phyloP scores from a whole-genome alignment of 1,140 invertebrate genomes.

The Listronotus oregonensis region DNA sequence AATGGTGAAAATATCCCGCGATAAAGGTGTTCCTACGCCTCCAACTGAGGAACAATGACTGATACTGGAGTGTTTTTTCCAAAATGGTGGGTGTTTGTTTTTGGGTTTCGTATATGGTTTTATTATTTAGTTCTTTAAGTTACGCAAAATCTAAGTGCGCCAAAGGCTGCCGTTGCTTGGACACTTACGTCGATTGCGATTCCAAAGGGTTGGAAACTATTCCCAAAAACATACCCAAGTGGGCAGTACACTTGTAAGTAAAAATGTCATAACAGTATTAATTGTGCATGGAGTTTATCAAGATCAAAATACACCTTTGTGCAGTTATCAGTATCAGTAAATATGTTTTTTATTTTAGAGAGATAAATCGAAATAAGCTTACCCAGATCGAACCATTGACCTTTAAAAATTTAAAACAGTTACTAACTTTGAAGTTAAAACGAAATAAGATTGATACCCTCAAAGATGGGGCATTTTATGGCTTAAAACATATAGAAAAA shows the following conservation, averaged over 20 bases:
- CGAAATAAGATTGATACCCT: constrained; percentile 78
- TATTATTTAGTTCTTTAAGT: constrained; percentile 42
- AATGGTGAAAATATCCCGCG: constrained; percentile 6
- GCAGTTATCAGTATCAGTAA: too few relatives aligned
- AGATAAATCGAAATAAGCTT: constrained; percentile 82
- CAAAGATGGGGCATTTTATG: constrained; percentile 86
- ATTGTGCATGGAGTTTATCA: too few relatives aligned
- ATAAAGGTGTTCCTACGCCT: constrained; percentile 25
- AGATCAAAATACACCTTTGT: too few relatives aligned
- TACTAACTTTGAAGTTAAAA: constrained; percentile 76
- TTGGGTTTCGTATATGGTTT: constrained; percentile 49
- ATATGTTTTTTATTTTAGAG: constrained; percentile 68
- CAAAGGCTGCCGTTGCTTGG: constrained; percentile 63
- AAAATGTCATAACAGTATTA: constrained; percentile 7
- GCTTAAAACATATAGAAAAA: constrained; percentile 72
- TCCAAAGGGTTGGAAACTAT: constrained; percentile 63
- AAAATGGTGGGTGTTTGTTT: constrained; percentile 56
- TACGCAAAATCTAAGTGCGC: constrained; percentile 60
- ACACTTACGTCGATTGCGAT: constrained; percentile 64
- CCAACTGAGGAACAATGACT: constrained; percentile 47
- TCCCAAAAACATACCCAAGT: constrained; percentile 63
- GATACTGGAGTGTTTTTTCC: constrained; percentile 48
- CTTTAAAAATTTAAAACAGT: constrained; percentile 74
- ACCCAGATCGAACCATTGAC: constrained; percentile 76
- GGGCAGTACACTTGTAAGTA: constrained; percentile 66